Base-by-base conservation (phyloP, 2,797 vertebrate genomes). In the Jordanella pulchra region DNA sequence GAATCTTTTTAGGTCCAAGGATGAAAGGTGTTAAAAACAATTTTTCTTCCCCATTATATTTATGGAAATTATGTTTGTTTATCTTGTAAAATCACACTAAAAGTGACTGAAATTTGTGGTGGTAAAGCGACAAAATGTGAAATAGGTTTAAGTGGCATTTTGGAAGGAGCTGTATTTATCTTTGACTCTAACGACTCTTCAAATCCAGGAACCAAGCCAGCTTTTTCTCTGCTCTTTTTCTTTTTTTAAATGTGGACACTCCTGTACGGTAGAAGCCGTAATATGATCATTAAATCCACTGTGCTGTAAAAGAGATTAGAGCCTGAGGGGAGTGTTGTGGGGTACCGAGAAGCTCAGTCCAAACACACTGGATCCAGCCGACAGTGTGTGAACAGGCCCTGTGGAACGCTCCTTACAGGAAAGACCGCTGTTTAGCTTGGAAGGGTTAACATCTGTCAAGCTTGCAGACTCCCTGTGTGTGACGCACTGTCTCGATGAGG, bases 401-500 rank as follows among this genome's bases (percentile, higher is more conserved):
- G 75, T 75, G 86, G 84, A 87, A 76, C 30, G 7, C 71, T 79
- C 68, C 79, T 80, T 67, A 15, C 67, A 60, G 75, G 88, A 89
- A 81, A 75, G 53, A 77, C 77, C 82, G 84, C 76, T 69, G 82
- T 78, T 80, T 77, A 76, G 86, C 77, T 69, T 71, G 80, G 77
- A 70, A 92, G 85, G 91, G 94, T 94, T 94, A 94, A 94, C 81
- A 84, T 88, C 79, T 88, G 75, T 69, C 78, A 80, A 81, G 79
- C 82, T 87, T 12, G 72, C 88, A 91, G 92, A 90, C 89, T 91
- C 88, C 75, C 86, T 75, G 78, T 53, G 68, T 87, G 93, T 94
- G 94, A 95, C 93, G 94, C 93, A 94, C 91, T 87, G 94, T 95
- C 93, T 95, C 91, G 87, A 87, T 91, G 89, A 91, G 89, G 90